Evolutionary conservation across 2,113 vertebrate genomes (phyloP).

Genomic region (Benitochromis conjunctus): DNA sequence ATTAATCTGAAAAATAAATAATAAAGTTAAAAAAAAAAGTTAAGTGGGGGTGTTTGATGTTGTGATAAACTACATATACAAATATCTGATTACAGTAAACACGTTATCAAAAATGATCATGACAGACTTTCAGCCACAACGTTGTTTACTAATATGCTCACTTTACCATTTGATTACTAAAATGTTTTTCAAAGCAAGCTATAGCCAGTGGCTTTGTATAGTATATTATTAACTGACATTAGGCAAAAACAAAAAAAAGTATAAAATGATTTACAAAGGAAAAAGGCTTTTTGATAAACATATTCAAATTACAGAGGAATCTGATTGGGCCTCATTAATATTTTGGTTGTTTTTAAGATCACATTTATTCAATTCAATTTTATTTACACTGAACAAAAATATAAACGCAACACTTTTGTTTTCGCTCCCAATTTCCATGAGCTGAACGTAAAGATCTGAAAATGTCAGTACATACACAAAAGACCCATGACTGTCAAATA

Average conservation of each 20-base stretch:
- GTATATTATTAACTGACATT: neutral
- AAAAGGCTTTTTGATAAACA: neutral
- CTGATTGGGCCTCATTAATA: neutral
- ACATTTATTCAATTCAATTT: neutral
- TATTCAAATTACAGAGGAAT: neutral
- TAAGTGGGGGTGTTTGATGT: neutral
- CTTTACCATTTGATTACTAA: neutral
- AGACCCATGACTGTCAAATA: too few species aligned
- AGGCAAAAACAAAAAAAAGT: neutral
- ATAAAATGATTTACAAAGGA: neutral
- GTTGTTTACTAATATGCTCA: neutral
- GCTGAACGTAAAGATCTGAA: too few species aligned
- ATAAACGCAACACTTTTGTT: too few species aligned
- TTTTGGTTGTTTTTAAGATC: neutral
- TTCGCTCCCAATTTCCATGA: too few species aligned
- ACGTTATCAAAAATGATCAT: neutral
- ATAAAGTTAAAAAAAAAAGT: neutral
- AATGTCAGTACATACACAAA: too few species aligned
- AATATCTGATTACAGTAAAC: neutral
- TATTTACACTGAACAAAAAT: too few species aligned
- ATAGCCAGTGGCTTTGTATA: neutral
- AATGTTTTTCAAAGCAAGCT: neutral
- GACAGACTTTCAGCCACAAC: neutral
- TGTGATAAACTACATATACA: neutral
- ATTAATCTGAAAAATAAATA: neutral